Evolutionary conservation across 2,113 vertebrate species (phyloP).

Genomic region (Phyllostomus discolor): DNA sequence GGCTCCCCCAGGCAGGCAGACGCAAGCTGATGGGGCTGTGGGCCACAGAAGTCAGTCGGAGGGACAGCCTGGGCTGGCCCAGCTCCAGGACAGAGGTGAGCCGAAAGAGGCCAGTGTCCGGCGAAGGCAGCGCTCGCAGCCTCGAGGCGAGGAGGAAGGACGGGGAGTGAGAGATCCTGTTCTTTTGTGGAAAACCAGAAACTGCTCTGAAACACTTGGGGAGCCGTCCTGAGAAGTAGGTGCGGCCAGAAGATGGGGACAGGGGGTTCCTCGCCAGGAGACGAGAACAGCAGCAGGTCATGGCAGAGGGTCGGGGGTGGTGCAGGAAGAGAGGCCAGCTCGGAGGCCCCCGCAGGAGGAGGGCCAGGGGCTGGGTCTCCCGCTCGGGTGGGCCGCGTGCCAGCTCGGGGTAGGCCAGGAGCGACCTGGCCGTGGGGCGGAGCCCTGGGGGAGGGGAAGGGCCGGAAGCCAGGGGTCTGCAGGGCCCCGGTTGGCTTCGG

Average conservation of each 20-base stretch:
- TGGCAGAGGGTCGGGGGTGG: fast-evolving
- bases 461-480: background rate
- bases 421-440: background rate
- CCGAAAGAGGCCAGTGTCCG: fast-evolving
- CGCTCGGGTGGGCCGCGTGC: background rate
- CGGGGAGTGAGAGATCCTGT: fast-evolving
- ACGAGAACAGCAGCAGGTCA: background rate
- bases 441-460: fast-evolving
- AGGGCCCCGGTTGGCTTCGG: background rate
- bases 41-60: background rate
- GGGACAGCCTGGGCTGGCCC: background rate
- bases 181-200: background rate
- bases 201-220: fast-evolving
- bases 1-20: background rate
- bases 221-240: background rate
- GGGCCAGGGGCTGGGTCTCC: background rate
- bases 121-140: background rate
- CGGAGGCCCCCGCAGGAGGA: fast-evolving
- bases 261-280: fast-evolving
- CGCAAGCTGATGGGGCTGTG: background rate
- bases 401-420: background rate
- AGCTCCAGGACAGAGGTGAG: background rate
- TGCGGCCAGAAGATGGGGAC: fast-evolving
- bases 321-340: fast-evolving
- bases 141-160: background rate